phyloP scores from a whole-genome alignment of 1,140 invertebrate species.

The Zaprionus africanus region DNA sequence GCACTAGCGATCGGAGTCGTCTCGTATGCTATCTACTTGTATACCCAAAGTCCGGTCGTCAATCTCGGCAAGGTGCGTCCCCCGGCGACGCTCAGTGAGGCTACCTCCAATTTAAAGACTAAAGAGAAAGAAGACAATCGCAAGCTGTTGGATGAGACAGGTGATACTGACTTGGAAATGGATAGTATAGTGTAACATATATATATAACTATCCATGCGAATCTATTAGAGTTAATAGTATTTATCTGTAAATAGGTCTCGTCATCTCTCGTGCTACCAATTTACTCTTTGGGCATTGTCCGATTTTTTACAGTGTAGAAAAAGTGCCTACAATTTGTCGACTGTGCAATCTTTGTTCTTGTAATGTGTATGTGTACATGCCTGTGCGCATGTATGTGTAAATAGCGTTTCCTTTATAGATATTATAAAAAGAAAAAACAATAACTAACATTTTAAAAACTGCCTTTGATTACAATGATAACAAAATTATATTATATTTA shows the following conservation, averaged over 20 bases:
- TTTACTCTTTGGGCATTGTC: constrained; percentile 6
- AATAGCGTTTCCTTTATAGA: constrained; percentile 44
- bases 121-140: constrained; percentile 55
- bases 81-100: constrained; percentile 52
- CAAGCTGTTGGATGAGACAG: constrained; percentile 66
- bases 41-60: constrained; percentile 95
- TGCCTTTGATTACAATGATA: constrained; percentile 8
- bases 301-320: constrained; percentile 23
- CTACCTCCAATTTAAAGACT: constrained; percentile 31
- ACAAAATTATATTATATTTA: neutral
- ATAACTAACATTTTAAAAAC: constrained; percentile 15
- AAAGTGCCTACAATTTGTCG: constrained; percentile 62
- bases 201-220: neutral
- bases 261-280: neutral
- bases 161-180: constrained; percentile 70
- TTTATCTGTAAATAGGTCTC: constrained; percentile 35
- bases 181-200: constrained; percentile 63
- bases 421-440: constrained; percentile 20
- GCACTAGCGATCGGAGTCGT: constrained; percentile 93
- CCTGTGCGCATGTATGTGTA: constrained; percentile 27
- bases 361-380: constrained; percentile 24
- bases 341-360: constrained; percentile 53
- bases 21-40: constrained; percentile 92
- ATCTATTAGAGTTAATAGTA: constrained; percentile 21
- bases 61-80: constrained; percentile 85